Base-by-base conservation (phyloP, 2,797 vertebrate species). In the Lutjanus campechanus region DNA sequence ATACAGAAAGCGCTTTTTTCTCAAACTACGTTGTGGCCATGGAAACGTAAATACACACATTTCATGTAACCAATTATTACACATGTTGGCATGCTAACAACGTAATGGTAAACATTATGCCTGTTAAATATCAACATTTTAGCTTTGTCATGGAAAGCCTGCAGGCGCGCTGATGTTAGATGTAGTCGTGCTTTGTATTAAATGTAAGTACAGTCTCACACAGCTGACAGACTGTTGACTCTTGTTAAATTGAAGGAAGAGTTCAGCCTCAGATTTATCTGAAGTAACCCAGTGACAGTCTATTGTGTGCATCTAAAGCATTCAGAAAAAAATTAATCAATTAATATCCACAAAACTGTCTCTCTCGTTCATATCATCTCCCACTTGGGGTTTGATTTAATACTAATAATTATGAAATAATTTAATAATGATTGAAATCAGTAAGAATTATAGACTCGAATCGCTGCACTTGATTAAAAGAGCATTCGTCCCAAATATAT, bases 391-490 rank as follows among this genome's bases (percentile, higher is more conserved):
- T 20, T 1, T 11, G 36, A 41, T 69, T 77, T 75, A 49, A 43
- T 40, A 46, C 4, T 36, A 36, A 36, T 36, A 36, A 36, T 36
- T 9, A 7, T 20, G 8, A 51, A 7, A 56, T 68, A 1, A 64
- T 60, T 61, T 53, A 43, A 5, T 8, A 25, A 46, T 41, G 0
- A 70, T 1, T 12, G 13, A 73, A 76, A 58, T 69, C 25, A 53
- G 46, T 47, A 19, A 68, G 13, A 8, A 1, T 1, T 16, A 25
- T 58, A 44, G 40, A 56, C 20, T 51, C 58, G 0, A 3, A 40
- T 58, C 49, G 49, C 50, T 75, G 44, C 46, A 60, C 22, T 49
- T 67, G 41, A 84, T 62, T 53, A 19, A 51, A 73, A 70, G 3
- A 62, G 41, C 60, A 69, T 7, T 5, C 19, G 43, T 22, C 51